A percentile compares a stretch with the other conserved stretches of the same genome.
Evolutionary conservation across 2,888 invertebrate genomes (phyloP).

Genomic region (Trichopria drosophilae): DNA sequence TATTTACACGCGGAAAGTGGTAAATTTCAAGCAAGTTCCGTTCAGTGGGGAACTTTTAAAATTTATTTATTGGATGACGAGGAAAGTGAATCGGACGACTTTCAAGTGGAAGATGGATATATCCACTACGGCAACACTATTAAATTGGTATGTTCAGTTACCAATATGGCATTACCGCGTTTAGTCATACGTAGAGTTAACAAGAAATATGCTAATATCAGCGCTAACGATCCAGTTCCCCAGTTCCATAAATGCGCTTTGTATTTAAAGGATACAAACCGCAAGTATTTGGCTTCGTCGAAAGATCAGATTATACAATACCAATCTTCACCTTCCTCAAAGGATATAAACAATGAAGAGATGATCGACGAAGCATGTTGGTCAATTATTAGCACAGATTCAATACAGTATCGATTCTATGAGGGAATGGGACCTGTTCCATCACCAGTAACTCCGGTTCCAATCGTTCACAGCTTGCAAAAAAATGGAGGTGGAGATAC

Average conservation of each 20-base stretch:
- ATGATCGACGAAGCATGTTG: constrained; percentile 30
- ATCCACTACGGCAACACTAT: constrained; percentile 95
- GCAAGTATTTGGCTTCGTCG: constrained; percentile 97
- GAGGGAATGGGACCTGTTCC: constrained; percentile 67
- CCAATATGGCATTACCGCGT: constrained; percentile 81
- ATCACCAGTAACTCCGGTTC: constrained; percentile 95
- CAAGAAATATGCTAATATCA: constrained; percentile 93
- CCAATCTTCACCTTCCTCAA: constrained; percentile 74
- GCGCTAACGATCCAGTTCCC: constrained; percentile 30
- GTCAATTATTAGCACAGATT: constrained; percentile 67
- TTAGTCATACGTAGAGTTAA: constrained; percentile 76
- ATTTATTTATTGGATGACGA: constrained; percentile 70
- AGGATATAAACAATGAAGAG: constrained; percentile 26
- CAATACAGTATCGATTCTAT: constrained; percentile 98
- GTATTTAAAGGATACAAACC: constrained; percentile 98
- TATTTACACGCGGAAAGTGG: constrained; percentile 98
- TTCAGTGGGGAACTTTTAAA: constrained; percentile 30
- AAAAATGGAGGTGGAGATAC: constrained; percentile 24
- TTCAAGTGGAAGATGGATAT: constrained; percentile 88
- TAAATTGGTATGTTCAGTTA: constrained; percentile 66
- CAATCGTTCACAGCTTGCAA: constrained; percentile 79
- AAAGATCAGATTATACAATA: constrained; percentile 99
- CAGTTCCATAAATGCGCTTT: constrained; percentile 84
- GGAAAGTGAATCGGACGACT: constrained; percentile 96
- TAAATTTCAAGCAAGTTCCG: constrained; percentile 84